These are phyloP conservation scores for Papilio xuthus DNA, from an alignment of 1,140 invertebrate genomes.

Conservation along the genomic window DNA sequence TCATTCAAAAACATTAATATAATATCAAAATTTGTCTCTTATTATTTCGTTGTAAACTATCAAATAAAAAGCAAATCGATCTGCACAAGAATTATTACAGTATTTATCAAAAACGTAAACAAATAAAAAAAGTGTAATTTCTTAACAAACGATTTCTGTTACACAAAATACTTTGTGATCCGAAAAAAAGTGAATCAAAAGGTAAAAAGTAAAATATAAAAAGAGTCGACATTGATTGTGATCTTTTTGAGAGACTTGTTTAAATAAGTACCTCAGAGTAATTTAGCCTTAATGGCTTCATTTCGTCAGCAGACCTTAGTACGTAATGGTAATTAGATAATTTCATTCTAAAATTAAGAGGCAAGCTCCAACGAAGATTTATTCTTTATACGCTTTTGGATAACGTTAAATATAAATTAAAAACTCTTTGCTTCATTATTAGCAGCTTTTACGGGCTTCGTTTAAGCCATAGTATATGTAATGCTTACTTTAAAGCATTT, in stretches of 20 bases:
- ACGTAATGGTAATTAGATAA: slow-evolving; percentile 59
- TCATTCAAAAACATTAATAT: no score
- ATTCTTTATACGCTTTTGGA: slow-evolving; percentile 19
- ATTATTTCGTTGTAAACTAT: neutral
- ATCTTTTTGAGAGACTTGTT: slow-evolving; percentile 49
- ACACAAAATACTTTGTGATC: slow-evolving; percentile 20
- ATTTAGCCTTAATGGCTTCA: slow-evolving; percentile 51
- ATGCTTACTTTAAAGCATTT: slow-evolving; percentile 37
- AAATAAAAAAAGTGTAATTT: slow-evolving; percentile 26
- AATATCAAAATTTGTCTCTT: no score
- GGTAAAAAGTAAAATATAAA: slow-evolving; percentile 31
- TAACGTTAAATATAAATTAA: slow-evolving; percentile 31
- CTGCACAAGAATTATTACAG: neutral
- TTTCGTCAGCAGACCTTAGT: slow-evolving; percentile 48
- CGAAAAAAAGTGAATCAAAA: slow-evolving; percentile 19
- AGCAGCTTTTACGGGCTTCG: slow-evolving; percentile 33
- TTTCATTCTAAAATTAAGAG: slow-evolving; percentile 46
- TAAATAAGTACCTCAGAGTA: slow-evolving; percentile 52
- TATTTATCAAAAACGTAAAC: slow-evolving; percentile 19
- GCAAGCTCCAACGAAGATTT: slow-evolving; percentile 34
- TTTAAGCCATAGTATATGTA: slow-evolving; percentile 39
- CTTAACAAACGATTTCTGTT: slow-evolving; percentile 35
- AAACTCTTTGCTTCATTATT: slow-evolving; percentile 28
- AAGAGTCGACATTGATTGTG: slow-evolving; percentile 43
- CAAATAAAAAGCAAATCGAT: neutral